Conservation (phyloP, 2,888 invertebrate genomes). For the Podabrus alpinus region DNA sequence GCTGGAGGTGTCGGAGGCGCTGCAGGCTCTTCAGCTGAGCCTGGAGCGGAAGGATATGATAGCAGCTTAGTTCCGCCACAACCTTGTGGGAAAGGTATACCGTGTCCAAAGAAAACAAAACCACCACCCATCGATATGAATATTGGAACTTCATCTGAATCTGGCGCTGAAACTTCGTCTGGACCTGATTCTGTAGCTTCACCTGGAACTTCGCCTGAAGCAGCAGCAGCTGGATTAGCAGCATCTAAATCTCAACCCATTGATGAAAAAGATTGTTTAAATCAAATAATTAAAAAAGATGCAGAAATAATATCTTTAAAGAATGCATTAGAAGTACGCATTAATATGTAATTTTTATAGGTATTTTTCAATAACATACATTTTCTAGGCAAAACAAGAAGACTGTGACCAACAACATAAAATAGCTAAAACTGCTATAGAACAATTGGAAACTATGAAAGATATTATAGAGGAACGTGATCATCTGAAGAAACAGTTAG, state of each 20-base stretch:
- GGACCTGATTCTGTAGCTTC: neutral
- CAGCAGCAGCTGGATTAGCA: neutral
- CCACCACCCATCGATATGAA: too few relatives aligned
- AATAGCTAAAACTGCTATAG: conserved; percentile 42
- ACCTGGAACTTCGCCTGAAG: neutral
- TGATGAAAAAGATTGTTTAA: conserved; percentile 18
- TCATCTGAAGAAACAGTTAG: conserved; percentile 39
- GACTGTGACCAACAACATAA: conserved; percentile 43
- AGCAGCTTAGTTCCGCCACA: neutral
- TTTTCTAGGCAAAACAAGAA: conserved; percentile 40
- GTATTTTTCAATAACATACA: neutral
- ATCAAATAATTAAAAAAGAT: conserved; percentile 29
- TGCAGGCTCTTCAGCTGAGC: neutral
- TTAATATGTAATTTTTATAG: neutral
- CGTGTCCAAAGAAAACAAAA: neutral
- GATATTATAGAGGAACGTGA: conserved; percentile 41
- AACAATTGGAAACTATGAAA: conserved; percentile 45
- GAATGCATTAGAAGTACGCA: conserved; percentile 29
- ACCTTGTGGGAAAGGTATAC: neutral
- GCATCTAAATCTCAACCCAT: neutral
- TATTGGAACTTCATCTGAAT: neutral
- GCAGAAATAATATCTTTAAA: conserved; percentile 30
- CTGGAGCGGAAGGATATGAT: neutral
- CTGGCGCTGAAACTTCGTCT: neutral
- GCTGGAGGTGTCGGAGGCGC: neutral